Evolutionary conservation across 1,140 invertebrate genomes (phyloP).

Genomic region (Ridgeia piscesae): DNA sequence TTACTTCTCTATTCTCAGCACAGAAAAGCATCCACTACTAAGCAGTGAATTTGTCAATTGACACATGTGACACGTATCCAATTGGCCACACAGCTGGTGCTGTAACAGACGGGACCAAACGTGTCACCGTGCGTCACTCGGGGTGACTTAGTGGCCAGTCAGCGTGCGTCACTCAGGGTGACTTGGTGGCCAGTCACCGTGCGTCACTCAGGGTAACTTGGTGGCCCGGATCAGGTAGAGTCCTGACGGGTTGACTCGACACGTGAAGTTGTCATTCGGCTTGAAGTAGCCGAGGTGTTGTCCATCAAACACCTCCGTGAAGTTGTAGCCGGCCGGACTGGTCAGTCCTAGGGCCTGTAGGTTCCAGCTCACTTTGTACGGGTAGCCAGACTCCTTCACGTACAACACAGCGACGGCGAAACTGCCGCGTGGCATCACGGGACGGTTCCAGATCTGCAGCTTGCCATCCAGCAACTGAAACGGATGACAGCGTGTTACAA

Average conservation of each 20-base stretch:
- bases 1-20: no score
- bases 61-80: no score
- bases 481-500: neutral
- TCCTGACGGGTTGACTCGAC: constrained; percentile 17
- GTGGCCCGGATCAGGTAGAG: constrained; percentile 19
- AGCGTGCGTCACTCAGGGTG: no score
- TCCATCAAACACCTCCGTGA: constrained; percentile 65
- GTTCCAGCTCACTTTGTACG: constrained; percentile 15
- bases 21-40: no score
- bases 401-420: constrained; percentile 42
- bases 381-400: constrained; percentile 36
- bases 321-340: constrained; percentile 76
- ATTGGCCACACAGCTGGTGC: neutral
- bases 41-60: no score
- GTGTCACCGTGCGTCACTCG: no score
- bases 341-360: constrained; percentile 78
- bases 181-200: no score
- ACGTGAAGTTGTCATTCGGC: constrained; percentile 84
- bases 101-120: neutral
- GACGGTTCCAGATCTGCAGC: constrained; percentile 40
- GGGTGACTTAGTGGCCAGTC: no score
- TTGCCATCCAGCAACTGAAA: constrained; percentile 32
- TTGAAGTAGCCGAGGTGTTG: constrained; percentile 68
- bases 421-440: constrained; percentile 36
- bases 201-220: neutral